phyloP scores from a whole-genome alignment of 2,113 vertebrate genomes.

The Coptodon bakossiorum region DNA sequence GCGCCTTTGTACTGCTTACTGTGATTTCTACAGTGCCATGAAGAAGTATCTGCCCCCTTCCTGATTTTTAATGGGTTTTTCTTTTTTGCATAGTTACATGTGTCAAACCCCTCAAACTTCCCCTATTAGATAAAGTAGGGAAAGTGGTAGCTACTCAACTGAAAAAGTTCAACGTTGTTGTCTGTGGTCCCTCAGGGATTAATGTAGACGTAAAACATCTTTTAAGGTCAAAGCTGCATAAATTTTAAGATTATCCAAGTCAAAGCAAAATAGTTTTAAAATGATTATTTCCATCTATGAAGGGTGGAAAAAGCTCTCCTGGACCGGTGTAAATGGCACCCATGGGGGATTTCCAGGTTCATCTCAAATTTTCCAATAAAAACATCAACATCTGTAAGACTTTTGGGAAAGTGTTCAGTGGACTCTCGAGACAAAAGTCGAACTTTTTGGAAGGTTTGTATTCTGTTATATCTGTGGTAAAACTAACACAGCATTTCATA shows the following conservation, averaged over 20 bases:
- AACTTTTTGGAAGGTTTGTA: background rate
- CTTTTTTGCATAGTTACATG: background rate
- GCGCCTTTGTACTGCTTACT: background rate
- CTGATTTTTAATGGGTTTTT: background rate
- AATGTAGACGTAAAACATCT: background rate
- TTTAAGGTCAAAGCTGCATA: background rate
- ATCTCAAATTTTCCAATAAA: background rate
- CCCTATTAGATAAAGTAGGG: background rate
- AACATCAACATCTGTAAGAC: accelerated
- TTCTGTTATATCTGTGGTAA: background rate
- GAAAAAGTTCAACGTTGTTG: background rate
- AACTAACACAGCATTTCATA: background rate
- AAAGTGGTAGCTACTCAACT: background rate
- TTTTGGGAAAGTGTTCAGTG: background rate
- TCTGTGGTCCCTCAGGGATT: background rate
- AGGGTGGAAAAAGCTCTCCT: background rate
- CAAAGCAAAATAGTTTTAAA: background rate
- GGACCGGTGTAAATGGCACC: background rate
- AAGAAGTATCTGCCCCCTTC: background rate
- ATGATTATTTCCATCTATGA: background rate
- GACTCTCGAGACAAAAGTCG: background rate
- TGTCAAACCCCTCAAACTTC: background rate
- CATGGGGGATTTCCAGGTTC: background rate
- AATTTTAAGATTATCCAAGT: background rate
- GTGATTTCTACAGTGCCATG: background rate